Percentiles rank a stretch among this genome's conserved stretches.
Evolutionary conservation across 1,140 invertebrate species (phyloP).

Genomic region (Drosophila oshimai): DNA sequence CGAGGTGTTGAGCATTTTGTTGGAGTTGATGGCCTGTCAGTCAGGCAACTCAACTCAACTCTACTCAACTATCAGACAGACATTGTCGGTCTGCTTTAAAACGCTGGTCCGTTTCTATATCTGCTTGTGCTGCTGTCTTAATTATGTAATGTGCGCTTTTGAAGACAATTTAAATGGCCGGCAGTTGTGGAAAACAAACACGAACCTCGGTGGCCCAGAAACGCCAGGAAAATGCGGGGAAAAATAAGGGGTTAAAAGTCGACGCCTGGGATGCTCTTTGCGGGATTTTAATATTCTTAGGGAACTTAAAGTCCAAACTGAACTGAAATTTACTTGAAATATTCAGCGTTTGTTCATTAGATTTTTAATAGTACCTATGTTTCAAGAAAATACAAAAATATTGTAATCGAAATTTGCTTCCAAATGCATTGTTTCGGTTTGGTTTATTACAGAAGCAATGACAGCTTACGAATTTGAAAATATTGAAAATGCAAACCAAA

Average conservation of each 20-base stretch:
- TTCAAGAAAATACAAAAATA: too few relatives aligned
- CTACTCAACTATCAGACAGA: conserved; percentile 45
- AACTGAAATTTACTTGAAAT: too few relatives aligned
- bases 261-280: conserved; percentile 22
- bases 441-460: too few relatives aligned
- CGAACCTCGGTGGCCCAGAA: conserved; percentile 49
- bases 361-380: too few relatives aligned
- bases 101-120: conserved; percentile 16
- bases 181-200: conserved; percentile 76
- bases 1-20: conserved; percentile 73
- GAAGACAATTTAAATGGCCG: conserved; percentile 72
- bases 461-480: too few relatives aligned
- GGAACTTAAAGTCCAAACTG: too few relatives aligned
- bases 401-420: too few relatives aligned
- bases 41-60: conserved; percentile 50
- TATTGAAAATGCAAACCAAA: too few relatives aligned
- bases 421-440: too few relatives aligned
- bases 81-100: conserved; percentile 30
- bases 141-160: conserved; percentile 77
- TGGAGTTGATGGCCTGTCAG: conserved; percentile 69
- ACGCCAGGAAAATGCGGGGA: conserved; percentile 20
- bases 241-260: conserved; percentile 4
- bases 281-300: background rate
- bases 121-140: conserved; percentile 68
- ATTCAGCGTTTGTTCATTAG: too few relatives aligned